Evolutionary conservation across 2,888 invertebrate genomes (phyloP).

Genomic region (Drosophila sordidula): DNA sequence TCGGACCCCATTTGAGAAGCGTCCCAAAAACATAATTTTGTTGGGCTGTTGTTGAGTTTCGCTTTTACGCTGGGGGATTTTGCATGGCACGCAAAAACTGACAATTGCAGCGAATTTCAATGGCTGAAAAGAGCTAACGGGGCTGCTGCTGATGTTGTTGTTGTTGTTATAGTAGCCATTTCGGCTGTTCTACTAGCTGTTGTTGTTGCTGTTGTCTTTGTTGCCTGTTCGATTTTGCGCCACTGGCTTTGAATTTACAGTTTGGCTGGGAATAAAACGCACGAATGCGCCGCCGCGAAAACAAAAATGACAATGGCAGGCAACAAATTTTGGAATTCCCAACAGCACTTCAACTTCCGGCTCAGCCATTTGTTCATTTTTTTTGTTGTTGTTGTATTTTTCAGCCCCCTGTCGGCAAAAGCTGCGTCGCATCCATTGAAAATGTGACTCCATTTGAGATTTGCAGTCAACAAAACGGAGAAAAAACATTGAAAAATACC

Average conservation of each 20-base stretch:
- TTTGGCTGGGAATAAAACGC: conserved; percentile 78
- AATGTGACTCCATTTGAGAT: conserved; percentile 80
- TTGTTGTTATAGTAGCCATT: not conserved
- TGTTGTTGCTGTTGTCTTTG: conserved; percentile 12
- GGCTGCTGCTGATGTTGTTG: not conserved
- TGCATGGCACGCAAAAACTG: conserved; percentile 62
- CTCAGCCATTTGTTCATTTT: conserved; percentile 33
- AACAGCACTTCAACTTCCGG: conserved; percentile 80
- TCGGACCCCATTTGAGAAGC: conserved; percentile 26
- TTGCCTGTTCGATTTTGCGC: conserved; percentile 70
- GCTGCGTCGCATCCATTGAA: conserved; percentile 58
- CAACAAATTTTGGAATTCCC: conserved; percentile 79
- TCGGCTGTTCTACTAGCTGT: not conserved
- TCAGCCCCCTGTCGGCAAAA: conserved; percentile 53
- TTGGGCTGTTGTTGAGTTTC: conserved; percentile 46
- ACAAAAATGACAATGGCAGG: conserved; percentile 81
- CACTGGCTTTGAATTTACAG: conserved; percentile 78
- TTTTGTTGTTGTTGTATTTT: conserved; percentile 21
- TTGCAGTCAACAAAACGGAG: conserved; percentile 44
- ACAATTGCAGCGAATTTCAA: conserved; percentile 73
- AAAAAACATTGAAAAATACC: conserved; percentile 43
- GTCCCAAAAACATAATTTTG: conserved; percentile 63
- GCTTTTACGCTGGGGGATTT: conserved; percentile 50
- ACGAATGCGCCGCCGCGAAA: conserved; percentile 69
- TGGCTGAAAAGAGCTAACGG: conserved; percentile 57